Conservation (phyloP, 1,140 invertebrate species). For the Aradophagus sp. region DNA sequence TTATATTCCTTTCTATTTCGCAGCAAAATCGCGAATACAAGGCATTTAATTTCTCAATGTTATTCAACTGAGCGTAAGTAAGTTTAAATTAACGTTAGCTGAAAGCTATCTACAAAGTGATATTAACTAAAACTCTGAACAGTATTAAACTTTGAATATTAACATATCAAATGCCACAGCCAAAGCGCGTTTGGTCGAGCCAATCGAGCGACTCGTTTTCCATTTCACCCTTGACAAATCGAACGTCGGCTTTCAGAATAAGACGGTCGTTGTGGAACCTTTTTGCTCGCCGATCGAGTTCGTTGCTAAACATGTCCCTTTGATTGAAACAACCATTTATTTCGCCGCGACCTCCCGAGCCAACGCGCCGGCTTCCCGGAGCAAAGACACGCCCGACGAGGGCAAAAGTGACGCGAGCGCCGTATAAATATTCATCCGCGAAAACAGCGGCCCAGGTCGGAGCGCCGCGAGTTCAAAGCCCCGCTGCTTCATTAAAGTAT, state of each 20-base stretch:
- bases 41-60: too few relatives aligned
- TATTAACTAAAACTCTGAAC: too few relatives aligned
- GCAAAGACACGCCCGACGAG: neutral
- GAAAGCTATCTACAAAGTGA: too few relatives aligned
- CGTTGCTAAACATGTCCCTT: slow-evolving; percentile 9
- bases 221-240: slow-evolving; percentile 17
- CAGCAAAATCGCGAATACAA: too few relatives aligned
- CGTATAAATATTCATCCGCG: slow-evolving; percentile 25
- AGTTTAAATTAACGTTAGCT: too few relatives aligned
- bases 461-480: slow-evolving; percentile 11
- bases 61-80: too few relatives aligned
- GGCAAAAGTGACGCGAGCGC: too few relatives aligned
- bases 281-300: slow-evolving; percentile 18
- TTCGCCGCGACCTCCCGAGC: neutral
- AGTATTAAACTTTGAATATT: too few relatives aligned
- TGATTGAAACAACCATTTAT: slow-evolving; percentile 30
- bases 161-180: too few relatives aligned
- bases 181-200: neutral
- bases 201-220: slow-evolving; percentile 10
- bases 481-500: slow-evolving; percentile 24
- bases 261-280: too few relatives aligned
- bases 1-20: too few relatives aligned
- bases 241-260: slow-evolving; percentile 12
- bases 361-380: neutral
- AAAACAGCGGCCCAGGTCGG: slow-evolving; percentile 13